These are phyloP conservation scores for Bibio marci DNA, from an alignment of 2,888 invertebrate genomes.

Conservation along the genomic window DNA sequence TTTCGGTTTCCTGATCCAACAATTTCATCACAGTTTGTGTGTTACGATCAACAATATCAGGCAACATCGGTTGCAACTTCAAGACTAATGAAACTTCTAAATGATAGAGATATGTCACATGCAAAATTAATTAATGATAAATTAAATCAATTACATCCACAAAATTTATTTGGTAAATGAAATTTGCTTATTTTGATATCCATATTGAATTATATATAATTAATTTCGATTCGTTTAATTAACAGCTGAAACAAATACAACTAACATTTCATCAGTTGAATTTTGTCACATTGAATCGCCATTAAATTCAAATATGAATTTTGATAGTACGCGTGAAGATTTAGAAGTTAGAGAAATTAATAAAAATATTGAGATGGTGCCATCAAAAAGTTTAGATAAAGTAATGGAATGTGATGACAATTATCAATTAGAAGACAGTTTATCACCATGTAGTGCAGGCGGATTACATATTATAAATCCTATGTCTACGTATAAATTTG, in stretches of 20 bases:
- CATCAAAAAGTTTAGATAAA: no score
- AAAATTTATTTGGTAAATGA: no score
- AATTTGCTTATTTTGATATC: conserved; percentile 13
- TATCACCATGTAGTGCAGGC: conserved; percentile 37
- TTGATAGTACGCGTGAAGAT: conserved; percentile 28
- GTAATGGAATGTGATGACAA: conserved; percentile 19
- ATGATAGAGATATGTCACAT: conserved; percentile 9
- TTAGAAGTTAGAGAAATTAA: conserved; percentile 35
- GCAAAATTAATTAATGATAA: background rate
- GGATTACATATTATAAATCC: conserved; percentile 43
- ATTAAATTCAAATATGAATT: background rate
- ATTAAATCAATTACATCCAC: background rate
- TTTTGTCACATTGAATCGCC: conserved; percentile 6
- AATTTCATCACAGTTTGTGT: conserved; percentile 13
- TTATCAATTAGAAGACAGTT: conserved; percentile 25
- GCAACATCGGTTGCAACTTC: background rate
- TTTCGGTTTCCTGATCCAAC: conserved; percentile 27
- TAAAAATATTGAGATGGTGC: no score
- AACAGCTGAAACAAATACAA: no score
- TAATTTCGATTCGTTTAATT: no score
- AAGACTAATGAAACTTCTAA: conserved; percentile 9
- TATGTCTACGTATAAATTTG: conserved; percentile 36
- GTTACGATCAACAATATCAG: background rate
- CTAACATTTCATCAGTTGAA: no score
- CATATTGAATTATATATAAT: no score